Evolutionary conservation across 2,113 vertebrate genomes (phyloP).

Genomic region (Pangasianodon hypophthalmus): DNA sequence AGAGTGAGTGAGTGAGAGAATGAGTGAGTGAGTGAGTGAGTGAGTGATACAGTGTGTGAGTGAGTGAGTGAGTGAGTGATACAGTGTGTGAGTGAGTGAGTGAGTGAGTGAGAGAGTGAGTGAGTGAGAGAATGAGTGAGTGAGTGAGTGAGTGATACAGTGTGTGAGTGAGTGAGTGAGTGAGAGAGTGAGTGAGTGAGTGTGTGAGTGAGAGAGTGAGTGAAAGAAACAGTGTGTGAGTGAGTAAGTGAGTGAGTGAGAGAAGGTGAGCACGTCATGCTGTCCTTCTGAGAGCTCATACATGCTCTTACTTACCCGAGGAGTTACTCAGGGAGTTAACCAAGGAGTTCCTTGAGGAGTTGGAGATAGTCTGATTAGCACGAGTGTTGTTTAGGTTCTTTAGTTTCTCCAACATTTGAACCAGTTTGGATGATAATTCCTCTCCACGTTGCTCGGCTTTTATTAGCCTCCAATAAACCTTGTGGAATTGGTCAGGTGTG

Average conservation of each 20-base stretch:
- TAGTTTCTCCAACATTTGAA: slow-evolving; percentile 30
- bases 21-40: too few species aligned
- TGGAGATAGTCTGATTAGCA: slow-evolving; percentile 2
- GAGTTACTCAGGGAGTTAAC: too few species aligned
- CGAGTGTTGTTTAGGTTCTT: neutral
- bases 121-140: neutral
- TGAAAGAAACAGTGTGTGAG: too few species aligned
- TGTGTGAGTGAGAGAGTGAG: too few species aligned
- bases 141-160: too few species aligned
- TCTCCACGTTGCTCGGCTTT: slow-evolving; percentile 45
- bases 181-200: too few species aligned
- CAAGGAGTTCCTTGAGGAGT: slow-evolving; percentile 8
- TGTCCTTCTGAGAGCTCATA: neutral
- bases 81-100: neutral
- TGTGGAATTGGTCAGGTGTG: neutral
- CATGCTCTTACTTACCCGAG: neutral
- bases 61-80: too few species aligned
- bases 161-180: too few species aligned
- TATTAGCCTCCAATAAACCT: slow-evolving; percentile 45
- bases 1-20: neutral
- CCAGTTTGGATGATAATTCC: slow-evolving; percentile 40
- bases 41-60: too few species aligned
- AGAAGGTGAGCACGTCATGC: neutral
- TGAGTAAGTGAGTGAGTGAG: neutral
- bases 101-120: neutral